Evolutionary conservation across 2,797 vertebrate species (phyloP).

Genomic region (Mastacembelus armatus): DNA sequence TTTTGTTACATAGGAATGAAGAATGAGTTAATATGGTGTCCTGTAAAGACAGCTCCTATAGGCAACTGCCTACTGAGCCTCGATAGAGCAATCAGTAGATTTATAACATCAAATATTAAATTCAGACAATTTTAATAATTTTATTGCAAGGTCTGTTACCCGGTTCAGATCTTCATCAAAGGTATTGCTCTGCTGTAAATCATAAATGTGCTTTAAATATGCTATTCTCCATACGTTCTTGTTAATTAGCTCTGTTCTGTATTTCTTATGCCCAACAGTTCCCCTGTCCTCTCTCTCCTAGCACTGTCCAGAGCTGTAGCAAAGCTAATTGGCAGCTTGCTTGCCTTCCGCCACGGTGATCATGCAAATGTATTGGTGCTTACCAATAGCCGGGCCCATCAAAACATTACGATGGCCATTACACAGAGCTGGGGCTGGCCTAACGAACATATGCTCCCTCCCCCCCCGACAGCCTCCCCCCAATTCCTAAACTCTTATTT

Average conservation of each 20-base stretch:
- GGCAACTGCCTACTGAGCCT: neutral
- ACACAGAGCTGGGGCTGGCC: constrained; percentile 88
- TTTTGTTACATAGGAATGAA: too few species aligned
- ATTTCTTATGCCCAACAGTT: constrained; percentile 61
- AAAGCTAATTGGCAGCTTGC: constrained; percentile 93
- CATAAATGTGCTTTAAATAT: constrained; percentile 51
- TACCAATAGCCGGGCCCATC: constrained; percentile 94
- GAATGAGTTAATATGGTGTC: neutral
- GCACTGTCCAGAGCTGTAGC: constrained; percentile 83
- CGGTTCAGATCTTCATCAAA: constrained; percentile 10
- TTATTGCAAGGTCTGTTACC: neutral
- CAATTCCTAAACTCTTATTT: constrained; percentile 99
- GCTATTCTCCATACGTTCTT: constrained; percentile 59
- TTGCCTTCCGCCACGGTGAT: constrained; percentile 92
- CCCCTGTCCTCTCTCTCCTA: constrained; percentile 56
- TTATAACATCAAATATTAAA: neutral
- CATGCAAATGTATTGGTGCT: constrained; percentile 97
- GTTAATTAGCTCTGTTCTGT: constrained; percentile 69
- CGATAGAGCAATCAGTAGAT: constrained; percentile 4
- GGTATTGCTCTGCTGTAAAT: constrained; percentile 18
- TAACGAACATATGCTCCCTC: constrained; percentile 99
- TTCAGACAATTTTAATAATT: constrained; percentile 1
- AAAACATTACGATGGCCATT: constrained; percentile 99
- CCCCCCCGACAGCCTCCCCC: neutral
- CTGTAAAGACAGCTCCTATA: neutral